A percentile compares a stretch with the other conserved stretches of the same genome.
phyloP scores from a whole-genome alignment of 1,140 invertebrate genomes.

The Pseudomyrmex gracilis region DNA sequence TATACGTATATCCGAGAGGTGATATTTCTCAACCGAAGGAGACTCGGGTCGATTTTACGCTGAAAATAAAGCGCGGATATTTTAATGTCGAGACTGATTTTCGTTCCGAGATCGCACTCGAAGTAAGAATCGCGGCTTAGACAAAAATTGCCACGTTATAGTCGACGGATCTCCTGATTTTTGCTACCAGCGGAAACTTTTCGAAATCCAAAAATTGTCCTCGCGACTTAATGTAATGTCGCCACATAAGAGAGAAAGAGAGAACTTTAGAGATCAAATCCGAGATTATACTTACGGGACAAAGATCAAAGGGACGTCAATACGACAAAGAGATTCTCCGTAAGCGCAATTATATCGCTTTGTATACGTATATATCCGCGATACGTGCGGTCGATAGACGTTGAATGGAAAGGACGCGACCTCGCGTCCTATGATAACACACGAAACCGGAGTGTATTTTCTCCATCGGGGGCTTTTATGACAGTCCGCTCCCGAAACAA shows the following conservation, averaged over 20 bases:
- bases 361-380: neutral
- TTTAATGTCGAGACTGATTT: neutral
- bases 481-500: neutral
- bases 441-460: neutral
- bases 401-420: no score
- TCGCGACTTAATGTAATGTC: slow-evolving; percentile 49
- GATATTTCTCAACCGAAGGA: neutral
- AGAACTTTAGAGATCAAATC: slow-evolving; percentile 58
- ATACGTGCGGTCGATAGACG: neutral
- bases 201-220: slow-evolving; percentile 49
- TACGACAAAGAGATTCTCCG: neutral
- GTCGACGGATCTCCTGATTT: slow-evolving; percentile 21
- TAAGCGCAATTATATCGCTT: slow-evolving; percentile 62
- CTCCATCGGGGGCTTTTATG: slow-evolving; percentile 3
- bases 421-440: no score
- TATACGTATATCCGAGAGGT: no score
- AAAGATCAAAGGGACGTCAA: slow-evolving; percentile 54
- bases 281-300: slow-evolving; percentile 21
- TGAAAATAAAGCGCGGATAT: neutral
- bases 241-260: neutral
- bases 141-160: neutral
- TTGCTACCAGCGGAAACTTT: slow-evolving; percentile 55
- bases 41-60: neutral
- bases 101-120: neutral
- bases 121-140: neutral